Evolutionary conservation across 2,113 vertebrate species (phyloP).

Genomic region (Tamias sibiricus): DNA sequence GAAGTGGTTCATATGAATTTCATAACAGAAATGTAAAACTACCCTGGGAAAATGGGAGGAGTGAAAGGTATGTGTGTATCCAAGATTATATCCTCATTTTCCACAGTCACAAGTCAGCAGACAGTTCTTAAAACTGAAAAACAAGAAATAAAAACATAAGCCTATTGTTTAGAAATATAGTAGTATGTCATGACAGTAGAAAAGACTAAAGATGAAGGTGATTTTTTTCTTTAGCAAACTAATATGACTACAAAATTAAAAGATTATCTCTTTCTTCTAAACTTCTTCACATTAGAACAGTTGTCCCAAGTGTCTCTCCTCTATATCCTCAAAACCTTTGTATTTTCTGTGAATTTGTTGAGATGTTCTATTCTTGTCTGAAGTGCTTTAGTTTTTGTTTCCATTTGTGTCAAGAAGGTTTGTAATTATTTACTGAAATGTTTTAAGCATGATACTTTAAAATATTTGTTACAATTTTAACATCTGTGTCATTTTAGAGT

Average conservation of each 20-base stretch:
- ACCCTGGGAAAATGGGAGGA: background rate
- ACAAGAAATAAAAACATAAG: background rate
- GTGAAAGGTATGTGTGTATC: background rate
- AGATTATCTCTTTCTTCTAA: background rate
- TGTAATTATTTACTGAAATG: background rate
- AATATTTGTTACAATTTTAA: background rate
- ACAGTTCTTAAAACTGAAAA: background rate
- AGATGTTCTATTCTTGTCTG: background rate
- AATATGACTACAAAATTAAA: background rate
- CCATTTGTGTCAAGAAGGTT: background rate
- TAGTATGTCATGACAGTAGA: background rate
- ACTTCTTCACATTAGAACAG: background rate
- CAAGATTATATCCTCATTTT: background rate
- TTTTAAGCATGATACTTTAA: background rate
- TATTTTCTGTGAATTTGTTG: background rate
- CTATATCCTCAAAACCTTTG: background rate
- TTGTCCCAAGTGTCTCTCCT: background rate
- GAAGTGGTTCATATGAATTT: background rate
- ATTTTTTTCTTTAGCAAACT: background rate
- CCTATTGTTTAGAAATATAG: background rate
- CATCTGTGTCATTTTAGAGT: background rate
- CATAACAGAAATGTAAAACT: background rate
- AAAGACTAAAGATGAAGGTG: background rate
- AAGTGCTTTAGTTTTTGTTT: background rate
- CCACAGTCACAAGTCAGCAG: background rate